Conservation (phyloP, 2,888 invertebrate genomes). For the Melanostoma mellinum region DNA sequence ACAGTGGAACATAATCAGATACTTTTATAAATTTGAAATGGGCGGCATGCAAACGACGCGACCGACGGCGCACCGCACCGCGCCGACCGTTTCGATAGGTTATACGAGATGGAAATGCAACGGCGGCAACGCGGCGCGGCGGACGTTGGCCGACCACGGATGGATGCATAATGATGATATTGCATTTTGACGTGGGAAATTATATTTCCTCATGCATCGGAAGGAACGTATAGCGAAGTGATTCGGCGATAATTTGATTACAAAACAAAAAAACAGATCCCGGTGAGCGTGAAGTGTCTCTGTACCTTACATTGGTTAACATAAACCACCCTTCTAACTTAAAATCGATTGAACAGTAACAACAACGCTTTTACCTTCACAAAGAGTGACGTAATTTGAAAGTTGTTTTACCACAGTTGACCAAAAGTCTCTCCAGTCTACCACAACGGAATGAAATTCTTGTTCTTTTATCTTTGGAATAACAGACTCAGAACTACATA, state of each 20-base stretch:
- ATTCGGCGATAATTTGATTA: conserved; percentile 60
- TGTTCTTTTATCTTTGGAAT: conserved; percentile 42
- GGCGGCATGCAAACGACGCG: conserved; percentile 53
- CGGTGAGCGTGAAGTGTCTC: background rate
- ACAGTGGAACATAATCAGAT: conserved; percentile 57
- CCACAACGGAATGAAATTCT: conserved; percentile 45
- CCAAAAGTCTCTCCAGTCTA: background rate
- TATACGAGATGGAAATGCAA: background rate
- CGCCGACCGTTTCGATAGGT: background rate
- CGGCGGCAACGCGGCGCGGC: background rate
- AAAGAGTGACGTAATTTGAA: conserved; percentile 21
- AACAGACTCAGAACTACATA: conserved; percentile 20
- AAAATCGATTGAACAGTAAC: too few relatives aligned
- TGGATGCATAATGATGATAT: conserved; percentile 56
- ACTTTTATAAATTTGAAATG: conserved; percentile 64
- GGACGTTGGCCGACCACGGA: conserved; percentile 3
- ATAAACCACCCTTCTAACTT: too few relatives aligned
- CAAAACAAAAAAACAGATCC: conserved; percentile 19
- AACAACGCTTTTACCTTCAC: background rate
- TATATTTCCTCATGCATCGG: conserved; percentile 56
- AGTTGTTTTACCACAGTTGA: conserved; percentile 11
- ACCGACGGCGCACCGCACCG: background rate
- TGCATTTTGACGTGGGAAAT: conserved; percentile 67
- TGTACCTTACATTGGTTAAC: background rate
- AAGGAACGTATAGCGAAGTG: conserved; percentile 57